Evolutionary conservation across 2,888 invertebrate species (phyloP).

Genomic region (Bombylius discolor): DNA sequence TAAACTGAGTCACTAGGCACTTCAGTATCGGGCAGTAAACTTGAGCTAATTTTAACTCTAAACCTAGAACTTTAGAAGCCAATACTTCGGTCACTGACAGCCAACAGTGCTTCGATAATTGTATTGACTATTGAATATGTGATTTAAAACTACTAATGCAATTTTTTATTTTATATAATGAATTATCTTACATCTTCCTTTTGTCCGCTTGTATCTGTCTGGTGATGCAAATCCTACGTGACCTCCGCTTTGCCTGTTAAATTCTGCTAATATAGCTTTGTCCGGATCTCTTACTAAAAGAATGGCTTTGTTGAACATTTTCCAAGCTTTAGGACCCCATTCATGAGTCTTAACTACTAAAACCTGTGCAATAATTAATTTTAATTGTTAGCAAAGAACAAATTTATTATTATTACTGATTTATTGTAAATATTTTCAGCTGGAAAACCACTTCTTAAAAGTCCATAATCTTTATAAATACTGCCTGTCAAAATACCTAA

Average conservation of each 20-base stretch:
- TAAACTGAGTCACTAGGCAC: too few species aligned
- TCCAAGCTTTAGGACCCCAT: constrained; percentile 47
- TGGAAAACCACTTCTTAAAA: constrained; percentile 65
- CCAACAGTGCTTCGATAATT: too few species aligned
- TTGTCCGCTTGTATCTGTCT: constrained; percentile 48
- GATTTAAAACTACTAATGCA: too few species aligned
- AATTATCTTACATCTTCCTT: constrained; percentile 43
- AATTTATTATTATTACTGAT: constrained; percentile 35
- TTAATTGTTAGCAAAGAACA: background rate
- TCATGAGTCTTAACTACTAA: constrained; percentile 70
- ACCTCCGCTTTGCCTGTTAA: constrained; percentile 66
- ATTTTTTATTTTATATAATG: too few species aligned
- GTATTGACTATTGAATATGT: too few species aligned
- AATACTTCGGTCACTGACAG: too few species aligned
- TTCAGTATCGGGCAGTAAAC: too few species aligned
- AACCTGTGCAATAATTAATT: constrained; percentile 24
- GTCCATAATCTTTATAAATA: constrained; percentile 67
- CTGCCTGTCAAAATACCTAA: constrained; percentile 63
- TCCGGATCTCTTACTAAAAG: constrained; percentile 58
- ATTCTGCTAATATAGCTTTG: constrained; percentile 57
- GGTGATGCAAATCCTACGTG: constrained; percentile 67
- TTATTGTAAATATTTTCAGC: constrained; percentile 64
- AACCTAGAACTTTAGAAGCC: too few species aligned
- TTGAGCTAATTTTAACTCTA: too few species aligned
- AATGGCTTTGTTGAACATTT: constrained; percentile 51